phyloP scores from a whole-genome alignment of 2,797 vertebrate species.

The Cossypha caffra region DNA sequence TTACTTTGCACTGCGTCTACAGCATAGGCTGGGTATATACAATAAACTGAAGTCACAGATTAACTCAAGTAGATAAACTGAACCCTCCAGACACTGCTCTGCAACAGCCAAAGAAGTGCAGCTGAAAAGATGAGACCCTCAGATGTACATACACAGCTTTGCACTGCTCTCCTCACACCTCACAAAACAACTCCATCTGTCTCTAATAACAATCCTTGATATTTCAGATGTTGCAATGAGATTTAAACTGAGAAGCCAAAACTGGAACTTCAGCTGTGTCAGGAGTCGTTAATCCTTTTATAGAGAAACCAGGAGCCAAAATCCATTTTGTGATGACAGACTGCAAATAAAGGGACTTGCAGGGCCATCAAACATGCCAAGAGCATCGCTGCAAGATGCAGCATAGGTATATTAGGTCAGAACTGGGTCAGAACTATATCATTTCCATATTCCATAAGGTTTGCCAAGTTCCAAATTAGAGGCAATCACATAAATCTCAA shows the following conservation, averaged over 20 bases:
- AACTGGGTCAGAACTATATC: background rate
- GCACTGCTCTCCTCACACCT: background rate
- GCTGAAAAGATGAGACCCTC: background rate
- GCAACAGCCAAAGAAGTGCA: background rate
- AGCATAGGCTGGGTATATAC: background rate
- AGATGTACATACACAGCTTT: accelerated
- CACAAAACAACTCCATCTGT: background rate
- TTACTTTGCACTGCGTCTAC: background rate
- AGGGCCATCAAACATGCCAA: background rate
- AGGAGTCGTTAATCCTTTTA: background rate
- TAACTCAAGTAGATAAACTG: background rate
- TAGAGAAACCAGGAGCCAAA: background rate
- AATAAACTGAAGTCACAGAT: background rate
- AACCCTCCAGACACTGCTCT: background rate
- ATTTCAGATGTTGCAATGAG: background rate
- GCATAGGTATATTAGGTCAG: background rate
- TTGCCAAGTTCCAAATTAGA: background rate
- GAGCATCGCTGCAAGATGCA: background rate
- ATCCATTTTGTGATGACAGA: background rate
- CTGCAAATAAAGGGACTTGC: background rate
- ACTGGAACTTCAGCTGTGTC: background rate
- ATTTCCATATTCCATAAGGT: background rate
- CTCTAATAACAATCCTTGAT: background rate
- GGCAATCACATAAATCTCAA: background rate
- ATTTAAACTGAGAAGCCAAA: background rate